phyloP scores from a whole-genome alignment of 2,888 invertebrate species.

The Apotomis betuletana region DNA sequence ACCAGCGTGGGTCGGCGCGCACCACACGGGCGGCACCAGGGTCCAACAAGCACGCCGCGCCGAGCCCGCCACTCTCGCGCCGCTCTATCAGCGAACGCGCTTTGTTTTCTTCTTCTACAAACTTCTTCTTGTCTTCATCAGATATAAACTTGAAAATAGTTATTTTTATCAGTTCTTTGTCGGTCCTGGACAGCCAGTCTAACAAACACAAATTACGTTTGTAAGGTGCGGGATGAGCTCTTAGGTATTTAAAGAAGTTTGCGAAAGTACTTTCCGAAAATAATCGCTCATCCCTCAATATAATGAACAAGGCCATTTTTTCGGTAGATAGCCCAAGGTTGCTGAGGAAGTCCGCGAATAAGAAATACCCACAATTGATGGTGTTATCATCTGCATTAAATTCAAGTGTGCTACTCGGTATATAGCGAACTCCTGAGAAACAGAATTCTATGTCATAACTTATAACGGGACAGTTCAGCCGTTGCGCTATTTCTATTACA shows the following conservation, averaged over 20 bases:
- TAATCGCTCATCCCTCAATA: constrained; percentile 20
- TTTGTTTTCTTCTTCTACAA: constrained; percentile 22
- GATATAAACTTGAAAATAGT: background rate
- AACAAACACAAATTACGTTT: constrained; percentile 8
- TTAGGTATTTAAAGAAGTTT: constrained; percentile 42
- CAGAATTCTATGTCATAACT: constrained; percentile 34
- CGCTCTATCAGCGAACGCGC: constrained; percentile 31
- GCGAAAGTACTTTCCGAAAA: constrained; percentile 24
- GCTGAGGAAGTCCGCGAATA: constrained; percentile 15
- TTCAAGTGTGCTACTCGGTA: constrained; percentile 12
- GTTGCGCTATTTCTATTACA: constrained; percentile 28
- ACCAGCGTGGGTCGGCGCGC: constrained; percentile 50
- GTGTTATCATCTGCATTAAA: constrained; percentile 13
- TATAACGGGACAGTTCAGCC: constrained; percentile 32
- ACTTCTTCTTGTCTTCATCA: background rate
- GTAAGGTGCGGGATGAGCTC: background rate
- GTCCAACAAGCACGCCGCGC: constrained; percentile 42
- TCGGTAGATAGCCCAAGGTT: constrained; percentile 18
- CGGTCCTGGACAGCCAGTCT: background rate
- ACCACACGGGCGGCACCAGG: constrained; percentile 31
- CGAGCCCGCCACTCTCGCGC: constrained; percentile 39
- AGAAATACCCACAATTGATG: constrained; percentile 29
- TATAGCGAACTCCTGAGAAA: constrained; percentile 33
- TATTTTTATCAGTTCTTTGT: background rate
- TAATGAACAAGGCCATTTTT: constrained; percentile 31